Conservation (phyloP, 2,888 invertebrate genomes). For the Rhagonycha lutea region DNA sequence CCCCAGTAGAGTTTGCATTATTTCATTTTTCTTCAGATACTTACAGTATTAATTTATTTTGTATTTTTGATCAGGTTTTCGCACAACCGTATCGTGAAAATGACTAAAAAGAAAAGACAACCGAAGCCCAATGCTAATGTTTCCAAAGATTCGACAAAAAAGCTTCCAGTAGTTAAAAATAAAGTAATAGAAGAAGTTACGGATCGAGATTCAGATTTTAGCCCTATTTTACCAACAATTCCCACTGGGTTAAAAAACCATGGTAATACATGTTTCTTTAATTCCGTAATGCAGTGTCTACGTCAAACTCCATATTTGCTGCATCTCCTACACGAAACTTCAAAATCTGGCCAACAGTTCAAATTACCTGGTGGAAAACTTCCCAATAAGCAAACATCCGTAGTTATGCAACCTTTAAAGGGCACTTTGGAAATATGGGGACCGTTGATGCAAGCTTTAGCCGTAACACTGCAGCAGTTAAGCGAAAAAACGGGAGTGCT, state of each 20-base stretch:
- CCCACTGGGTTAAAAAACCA: conserved; percentile 83
- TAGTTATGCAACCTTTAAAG: conserved; percentile 34
- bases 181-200: conserved; percentile 75
- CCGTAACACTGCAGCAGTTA: conserved; percentile 62
- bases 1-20: background rate
- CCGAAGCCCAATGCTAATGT: conserved; percentile 67
- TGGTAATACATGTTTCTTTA: conserved; percentile 97
- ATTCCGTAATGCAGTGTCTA: conserved; percentile 92
- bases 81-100: conserved; percentile 51
- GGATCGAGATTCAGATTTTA: background rate
- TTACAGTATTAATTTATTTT: background rate
- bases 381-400: conserved; percentile 51
- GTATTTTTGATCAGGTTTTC: background rate
- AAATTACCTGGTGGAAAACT: conserved; percentile 73
- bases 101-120: conserved; percentile 78
- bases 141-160: conserved; percentile 69
- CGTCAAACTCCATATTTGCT: conserved; percentile 82
- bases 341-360: conserved; percentile 70
- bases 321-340: conserved; percentile 69
- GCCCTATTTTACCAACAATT: conserved; percentile 58
- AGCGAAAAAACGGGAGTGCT: conserved; percentile 70
- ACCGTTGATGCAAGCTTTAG: conserved; percentile 67
- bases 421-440: conserved; percentile 71
- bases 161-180: conserved; percentile 81
- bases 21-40: background rate